Base-by-base conservation (phyloP, 1,140 invertebrate genomes). In the Plodia interpunctella region DNA sequence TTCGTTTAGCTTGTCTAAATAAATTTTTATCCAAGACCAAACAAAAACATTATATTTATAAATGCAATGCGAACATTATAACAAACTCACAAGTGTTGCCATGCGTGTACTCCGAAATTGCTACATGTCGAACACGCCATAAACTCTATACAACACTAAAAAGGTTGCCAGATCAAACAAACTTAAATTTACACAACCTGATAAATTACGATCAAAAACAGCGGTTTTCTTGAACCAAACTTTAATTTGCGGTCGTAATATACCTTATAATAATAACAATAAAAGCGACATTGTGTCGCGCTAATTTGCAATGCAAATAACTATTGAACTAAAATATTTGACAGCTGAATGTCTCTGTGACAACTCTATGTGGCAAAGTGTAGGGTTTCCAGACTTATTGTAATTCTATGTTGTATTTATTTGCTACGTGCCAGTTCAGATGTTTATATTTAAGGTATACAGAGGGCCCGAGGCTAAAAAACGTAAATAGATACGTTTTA, bases 301-400 rank as follows among this genome's bases (percentile, higher is more conserved):
- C 49, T 44, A 53, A 25, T 44, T 44, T 44, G 38, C 38, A 44
- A 44, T 44, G 5, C 2, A 44, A 44, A 17, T 44, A 17, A 6
- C 38, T 4, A 44, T 44, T 17, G 38, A 17, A n/a, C 13, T 44
- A 17, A 44, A 58, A 17, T 15, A 11, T 11, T 28, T 62, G 68
- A 62, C 65, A 60, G 32, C 35, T 67, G 60, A 70, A 70, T 67
- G 62, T 62, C 55, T 62, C 57, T 57, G 20, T 66, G 68, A 70
- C 68, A 67, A 60, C 60, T 72, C 63, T 64, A 68, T 64, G 63
- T 62, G 56, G 52, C 9, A 3, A 8, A 6, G 38, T 44, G 38
- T 17, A 15, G 38, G 21, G 21, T 15, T 44, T 4, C 38, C 5
- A 44, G 13, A 44, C n/a, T 44, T 1, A 10, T 15, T 15, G 38